Conservation (phyloP, 2,888 invertebrate species). For the Scaptomyza reducta region DNA sequence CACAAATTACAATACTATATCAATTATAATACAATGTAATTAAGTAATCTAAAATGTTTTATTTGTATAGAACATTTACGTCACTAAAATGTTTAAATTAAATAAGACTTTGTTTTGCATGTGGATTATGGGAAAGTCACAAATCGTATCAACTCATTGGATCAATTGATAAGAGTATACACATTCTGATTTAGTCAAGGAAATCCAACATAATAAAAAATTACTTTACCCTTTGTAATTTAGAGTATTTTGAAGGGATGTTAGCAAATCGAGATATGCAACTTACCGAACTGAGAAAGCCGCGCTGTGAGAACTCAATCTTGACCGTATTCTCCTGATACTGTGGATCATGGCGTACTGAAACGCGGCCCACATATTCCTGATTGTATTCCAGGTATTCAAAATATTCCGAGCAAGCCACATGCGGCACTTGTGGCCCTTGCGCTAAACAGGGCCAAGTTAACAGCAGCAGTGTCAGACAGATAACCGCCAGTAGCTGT, state of each 20-base stretch:
- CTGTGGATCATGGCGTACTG: conserved; percentile 45
- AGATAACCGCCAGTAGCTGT: conserved; percentile 22
- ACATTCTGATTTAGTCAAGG: not conserved
- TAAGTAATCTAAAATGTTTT: not conserved
- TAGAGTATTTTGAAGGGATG: not conserved
- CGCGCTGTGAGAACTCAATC: conserved; percentile 71
- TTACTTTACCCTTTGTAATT: not conserved
- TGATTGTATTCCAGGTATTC: conserved; percentile 52
- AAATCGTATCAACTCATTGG: conserved; percentile 33
- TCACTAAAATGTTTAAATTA: not conserved
- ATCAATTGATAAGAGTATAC: conserved; percentile 55
- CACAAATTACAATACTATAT: not conserved
- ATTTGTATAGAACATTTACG: not conserved
- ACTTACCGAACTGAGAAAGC: conserved; percentile 60
- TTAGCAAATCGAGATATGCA: not conserved
- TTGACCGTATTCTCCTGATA: conserved; percentile 44
- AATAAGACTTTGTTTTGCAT: not conserved
- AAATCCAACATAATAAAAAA: not conserved
- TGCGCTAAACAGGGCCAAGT: conserved; percentile 19
- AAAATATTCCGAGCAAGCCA: conserved; percentile 71
- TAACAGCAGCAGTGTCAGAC: conserved; percentile 22
- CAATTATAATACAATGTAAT: not conserved
- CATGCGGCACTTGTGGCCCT: conserved; percentile 49
- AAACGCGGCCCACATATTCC: conserved; percentile 61
- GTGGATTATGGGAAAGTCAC: conserved; percentile 16